Conservation (phyloP, 2,113 vertebrate genomes). For the Eurypyga helias region DNA sequence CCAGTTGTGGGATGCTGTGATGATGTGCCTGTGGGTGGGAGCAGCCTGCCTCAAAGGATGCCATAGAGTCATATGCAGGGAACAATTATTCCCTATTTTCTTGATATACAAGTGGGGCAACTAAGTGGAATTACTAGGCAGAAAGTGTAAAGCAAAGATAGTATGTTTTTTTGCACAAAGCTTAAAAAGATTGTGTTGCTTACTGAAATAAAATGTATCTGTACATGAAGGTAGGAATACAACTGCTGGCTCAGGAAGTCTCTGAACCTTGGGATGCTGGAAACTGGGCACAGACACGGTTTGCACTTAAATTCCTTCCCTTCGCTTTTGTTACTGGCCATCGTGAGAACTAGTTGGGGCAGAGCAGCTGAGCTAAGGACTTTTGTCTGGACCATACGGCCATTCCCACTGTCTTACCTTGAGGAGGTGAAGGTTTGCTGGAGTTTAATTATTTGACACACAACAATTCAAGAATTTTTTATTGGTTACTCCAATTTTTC, state of each 20-base stretch:
- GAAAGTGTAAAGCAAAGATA: neutral
- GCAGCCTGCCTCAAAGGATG: neutral
- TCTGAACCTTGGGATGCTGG: neutral
- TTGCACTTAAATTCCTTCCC: neutral
- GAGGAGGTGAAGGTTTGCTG: neutral
- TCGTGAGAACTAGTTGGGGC: neutral
- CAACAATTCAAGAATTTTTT: neutral
- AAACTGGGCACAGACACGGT: neutral
- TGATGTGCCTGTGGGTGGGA: neutral
- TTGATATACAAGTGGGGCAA: neutral
- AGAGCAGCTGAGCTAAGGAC: neutral
- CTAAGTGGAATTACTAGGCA: neutral
- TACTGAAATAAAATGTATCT: neutral
- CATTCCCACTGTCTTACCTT: neutral
- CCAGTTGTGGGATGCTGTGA: accelerated
- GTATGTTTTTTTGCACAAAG: neutral
- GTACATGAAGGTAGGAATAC: accelerated
- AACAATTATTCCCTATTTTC: neutral
- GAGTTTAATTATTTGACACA: neutral
- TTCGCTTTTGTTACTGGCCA: neutral
- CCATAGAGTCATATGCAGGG: neutral
- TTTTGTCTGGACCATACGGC: neutral
- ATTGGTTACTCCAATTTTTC: neutral
- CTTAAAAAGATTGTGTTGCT: neutral
- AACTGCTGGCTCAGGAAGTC: neutral